Conservation (phyloP, 1,140 invertebrate genomes). For the Camponotus vicinus region DNA sequence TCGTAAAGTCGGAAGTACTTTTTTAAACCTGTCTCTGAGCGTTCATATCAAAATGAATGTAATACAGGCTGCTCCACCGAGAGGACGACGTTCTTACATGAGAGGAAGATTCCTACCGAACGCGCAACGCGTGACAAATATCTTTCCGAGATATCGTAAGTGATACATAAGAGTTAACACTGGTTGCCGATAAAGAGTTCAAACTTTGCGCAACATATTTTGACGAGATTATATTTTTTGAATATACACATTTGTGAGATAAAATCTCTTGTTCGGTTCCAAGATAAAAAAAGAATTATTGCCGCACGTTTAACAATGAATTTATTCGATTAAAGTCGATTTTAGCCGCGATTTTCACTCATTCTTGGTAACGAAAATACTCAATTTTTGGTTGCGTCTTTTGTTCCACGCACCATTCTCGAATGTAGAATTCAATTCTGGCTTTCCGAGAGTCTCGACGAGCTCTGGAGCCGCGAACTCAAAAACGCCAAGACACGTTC, state of each 20-base stretch:
- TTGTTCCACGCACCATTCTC: neutral
- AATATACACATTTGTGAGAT: neutral
- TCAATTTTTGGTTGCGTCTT: neutral
- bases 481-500: slow-evolving; percentile 19
- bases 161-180: neutral
- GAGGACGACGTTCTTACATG: slow-evolving; percentile 45
- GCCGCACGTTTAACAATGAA: neutral
- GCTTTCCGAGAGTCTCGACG: slow-evolving; percentile 35
- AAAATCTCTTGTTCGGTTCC: neutral
- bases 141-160: slow-evolving; percentile 67
- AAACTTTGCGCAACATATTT: neutral
- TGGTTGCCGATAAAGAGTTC: too few relatives aligned
- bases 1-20: neutral
- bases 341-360: neutral
- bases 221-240: neutral
- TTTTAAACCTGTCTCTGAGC: neutral
- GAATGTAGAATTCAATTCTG: slow-evolving; percentile 44
- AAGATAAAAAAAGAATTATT: neutral
- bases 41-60: slow-evolving; percentile 62
- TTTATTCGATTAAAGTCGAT: slow-evolving; percentile 2
- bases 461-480: slow-evolving; percentile 33
- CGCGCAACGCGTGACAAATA: slow-evolving; percentile 30
- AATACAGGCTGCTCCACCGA: slow-evolving; percentile 34
- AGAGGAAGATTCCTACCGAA: slow-evolving; percentile 48
- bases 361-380: neutral